These are phyloP conservation scores for Ceyx melanurus DNA, from an alignment of 2,113 vertebrate species.

Conservation along the genomic window DNA sequence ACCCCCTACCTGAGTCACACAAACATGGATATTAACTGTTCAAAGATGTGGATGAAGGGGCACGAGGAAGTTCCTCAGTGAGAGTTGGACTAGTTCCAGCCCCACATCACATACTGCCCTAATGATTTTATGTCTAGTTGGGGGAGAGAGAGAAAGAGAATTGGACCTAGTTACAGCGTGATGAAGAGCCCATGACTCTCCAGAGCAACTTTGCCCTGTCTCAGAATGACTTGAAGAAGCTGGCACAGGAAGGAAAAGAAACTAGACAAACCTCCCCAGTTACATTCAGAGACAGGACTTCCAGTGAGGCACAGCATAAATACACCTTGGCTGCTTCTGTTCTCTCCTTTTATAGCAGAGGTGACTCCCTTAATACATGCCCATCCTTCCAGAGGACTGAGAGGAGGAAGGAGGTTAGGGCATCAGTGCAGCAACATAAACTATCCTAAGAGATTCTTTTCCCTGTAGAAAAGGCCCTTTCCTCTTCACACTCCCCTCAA, in stretches of 20 bases:
- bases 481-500: background rate
- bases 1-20: background rate
- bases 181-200: background rate
- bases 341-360: background rate
- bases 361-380: background rate
- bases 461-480: background rate
- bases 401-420: background rate
- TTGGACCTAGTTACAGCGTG: background rate
- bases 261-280: background rate
- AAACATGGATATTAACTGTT: background rate
- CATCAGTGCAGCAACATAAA: background rate
- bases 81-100: background rate
- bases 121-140: background rate
- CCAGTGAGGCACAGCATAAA: background rate
- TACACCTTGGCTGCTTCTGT: background rate
- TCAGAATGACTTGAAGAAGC: background rate
- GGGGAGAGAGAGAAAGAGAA: background rate
- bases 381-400: background rate
- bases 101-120: constrained; percentile 21
- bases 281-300: background rate
- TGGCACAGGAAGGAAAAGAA: background rate
- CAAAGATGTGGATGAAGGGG: background rate
- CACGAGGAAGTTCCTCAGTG: background rate
- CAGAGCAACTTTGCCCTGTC: background rate
- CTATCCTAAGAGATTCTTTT: background rate